These are phyloP conservation scores for Orius insidiosus DNA, from an alignment of 1,140 invertebrate species.

Conservation along the genomic window DNA sequence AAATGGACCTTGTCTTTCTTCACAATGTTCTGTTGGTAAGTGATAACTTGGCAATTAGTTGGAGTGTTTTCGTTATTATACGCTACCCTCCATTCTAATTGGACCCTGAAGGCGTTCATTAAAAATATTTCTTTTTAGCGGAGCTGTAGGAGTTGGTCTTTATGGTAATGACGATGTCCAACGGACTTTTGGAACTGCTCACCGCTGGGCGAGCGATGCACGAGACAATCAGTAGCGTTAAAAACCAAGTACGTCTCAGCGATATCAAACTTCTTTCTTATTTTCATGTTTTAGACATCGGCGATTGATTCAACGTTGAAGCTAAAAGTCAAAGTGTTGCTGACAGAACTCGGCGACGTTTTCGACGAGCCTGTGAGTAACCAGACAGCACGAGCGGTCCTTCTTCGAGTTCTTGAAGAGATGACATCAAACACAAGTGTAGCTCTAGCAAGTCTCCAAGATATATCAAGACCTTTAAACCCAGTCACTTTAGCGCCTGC, in stretches of 20 bases:
- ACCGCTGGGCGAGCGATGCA: conserved; percentile 61
- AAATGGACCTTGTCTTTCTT: conserved; percentile 68
- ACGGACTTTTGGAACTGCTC: conserved; percentile 63
- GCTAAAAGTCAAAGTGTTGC: conserved; percentile 42
- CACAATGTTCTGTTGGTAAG: conserved; percentile 36
- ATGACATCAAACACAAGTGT: conserved; percentile 49
- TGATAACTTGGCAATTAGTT: not conserved
- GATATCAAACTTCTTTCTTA: conserved; percentile 3
- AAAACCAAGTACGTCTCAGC: conserved; percentile 43
- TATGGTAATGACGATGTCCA: conserved; percentile 89
- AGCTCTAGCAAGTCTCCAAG: conserved; percentile 48
- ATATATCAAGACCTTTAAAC: conserved; percentile 50
- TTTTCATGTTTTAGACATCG: conserved; percentile 28
- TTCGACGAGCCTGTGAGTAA: conserved; percentile 57
- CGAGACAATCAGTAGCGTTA: conserved; percentile 48
- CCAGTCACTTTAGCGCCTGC: conserved; percentile 44
- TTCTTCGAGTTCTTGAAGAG: conserved; percentile 43
- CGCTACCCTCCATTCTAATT: not conserved
- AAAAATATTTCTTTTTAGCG: conserved; percentile 25
- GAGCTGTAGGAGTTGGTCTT: conserved; percentile 46
- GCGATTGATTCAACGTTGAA: conserved; percentile 39
- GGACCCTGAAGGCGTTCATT: not conserved
- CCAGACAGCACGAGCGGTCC: conserved; percentile 45
- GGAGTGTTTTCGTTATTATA: not conserved
- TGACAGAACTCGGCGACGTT: conserved; percentile 49